These are phyloP conservation scores for Pogonocherus hispidulus DNA, from an alignment of 2,888 invertebrate species.

Conservation along the genomic window DNA sequence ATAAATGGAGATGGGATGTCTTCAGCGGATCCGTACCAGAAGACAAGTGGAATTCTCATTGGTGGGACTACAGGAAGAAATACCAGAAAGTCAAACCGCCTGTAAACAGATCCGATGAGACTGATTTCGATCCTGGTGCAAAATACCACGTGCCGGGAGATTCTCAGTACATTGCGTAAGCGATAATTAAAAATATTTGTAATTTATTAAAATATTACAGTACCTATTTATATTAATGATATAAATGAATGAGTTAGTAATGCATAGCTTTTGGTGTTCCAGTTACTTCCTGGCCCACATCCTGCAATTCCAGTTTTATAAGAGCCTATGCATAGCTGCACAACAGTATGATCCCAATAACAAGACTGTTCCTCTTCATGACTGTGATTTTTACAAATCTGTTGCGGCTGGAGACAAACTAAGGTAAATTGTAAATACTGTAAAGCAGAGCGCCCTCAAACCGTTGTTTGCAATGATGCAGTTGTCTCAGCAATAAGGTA, in stretches of 20 bases:
- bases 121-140: constrained; percentile 69
- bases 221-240: no score
- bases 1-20: constrained; percentile 75
- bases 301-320: constrained; percentile 84
- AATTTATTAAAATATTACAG: no score
- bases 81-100: constrained; percentile 69
- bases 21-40: constrained; percentile 67
- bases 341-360: constrained; percentile 73
- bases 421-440: constrained; percentile 65
- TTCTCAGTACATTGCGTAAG: constrained; percentile 67
- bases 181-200: constrained; percentile 13
- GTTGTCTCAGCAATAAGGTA: no score
- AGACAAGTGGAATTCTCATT: constrained; percentile 68
- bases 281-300: constrained; percentile 79
- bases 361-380: constrained; percentile 58
- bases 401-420: constrained; percentile 68
- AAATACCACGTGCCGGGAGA: constrained; percentile 69
- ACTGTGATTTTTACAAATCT: constrained; percentile 60
- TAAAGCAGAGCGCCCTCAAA: neutral
- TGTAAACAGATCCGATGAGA: constrained; percentile 63
- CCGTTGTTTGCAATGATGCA: no score
- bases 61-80: constrained; percentile 67
- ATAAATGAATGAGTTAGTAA: neutral
- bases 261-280: constrained; percentile 28
- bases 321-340: constrained; percentile 78